Evolutionary conservation across 2,113 vertebrate species (phyloP).

Genomic region (Apeltes quadracus): DNA sequence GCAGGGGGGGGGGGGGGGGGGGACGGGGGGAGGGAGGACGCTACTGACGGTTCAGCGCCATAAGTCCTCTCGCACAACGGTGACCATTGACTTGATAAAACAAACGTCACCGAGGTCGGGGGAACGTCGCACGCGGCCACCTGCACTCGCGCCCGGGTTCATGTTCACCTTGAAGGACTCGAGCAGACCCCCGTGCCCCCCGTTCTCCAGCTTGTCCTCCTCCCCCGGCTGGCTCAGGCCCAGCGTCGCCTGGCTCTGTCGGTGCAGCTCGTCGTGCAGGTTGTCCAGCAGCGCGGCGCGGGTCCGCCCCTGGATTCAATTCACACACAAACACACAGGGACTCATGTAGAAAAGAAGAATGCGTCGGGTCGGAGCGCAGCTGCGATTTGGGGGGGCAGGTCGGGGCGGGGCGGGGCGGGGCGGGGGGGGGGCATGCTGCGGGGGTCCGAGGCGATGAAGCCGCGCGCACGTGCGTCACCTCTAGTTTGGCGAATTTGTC

Average conservation of each 20-base stretch:
- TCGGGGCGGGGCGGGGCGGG: too few species aligned
- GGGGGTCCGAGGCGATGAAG: neutral
- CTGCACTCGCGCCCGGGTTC: constrained; percentile 2
- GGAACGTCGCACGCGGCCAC: neutral
- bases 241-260: constrained; percentile 90
- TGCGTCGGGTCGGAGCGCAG: neutral
- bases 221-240: constrained; percentile 85
- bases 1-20: too few species aligned
- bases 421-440: constrained; percentile 20
- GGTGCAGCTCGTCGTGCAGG: constrained; percentile 90
- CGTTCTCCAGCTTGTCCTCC: constrained; percentile 92
- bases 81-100: constrained; percentile 51
- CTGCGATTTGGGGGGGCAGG: too few species aligned
- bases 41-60: constrained; percentile 6
- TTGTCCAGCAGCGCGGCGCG: constrained; percentile 91
- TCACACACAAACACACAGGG: constrained; percentile 16
- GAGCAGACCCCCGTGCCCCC: constrained; percentile 88
- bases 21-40: too few species aligned
- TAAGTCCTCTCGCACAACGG: constrained; percentile 21
- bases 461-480: constrained; percentile 75
- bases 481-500: constrained; percentile 98
- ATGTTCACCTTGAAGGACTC: constrained; percentile 93
- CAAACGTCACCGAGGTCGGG: constrained; percentile 41
- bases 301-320: constrained; percentile 85
- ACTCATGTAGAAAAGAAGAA: neutral